Evolutionary conservation across 2,797 vertebrate genomes (phyloP).

Genomic region (Garrulus glandarius): DNA sequence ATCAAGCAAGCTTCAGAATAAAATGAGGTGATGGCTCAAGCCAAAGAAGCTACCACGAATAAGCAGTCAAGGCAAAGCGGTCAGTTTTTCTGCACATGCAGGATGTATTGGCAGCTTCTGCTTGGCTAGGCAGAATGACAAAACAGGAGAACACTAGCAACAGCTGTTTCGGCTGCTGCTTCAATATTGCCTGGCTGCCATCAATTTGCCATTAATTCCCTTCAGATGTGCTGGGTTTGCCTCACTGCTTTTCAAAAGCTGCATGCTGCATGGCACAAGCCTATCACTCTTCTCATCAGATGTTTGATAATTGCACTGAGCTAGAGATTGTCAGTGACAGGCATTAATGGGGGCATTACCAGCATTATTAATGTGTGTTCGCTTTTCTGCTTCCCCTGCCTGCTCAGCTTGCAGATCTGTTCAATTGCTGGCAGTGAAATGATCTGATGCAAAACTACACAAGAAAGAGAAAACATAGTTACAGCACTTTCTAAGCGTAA

Average conservation of each 20-base stretch:
- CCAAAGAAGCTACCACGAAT: neutral
- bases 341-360: neutral
- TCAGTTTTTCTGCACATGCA: neutral
- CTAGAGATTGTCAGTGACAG: neutral
- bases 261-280: rapidly evolving
- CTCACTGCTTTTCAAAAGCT: neutral
- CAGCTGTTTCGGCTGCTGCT: neutral
- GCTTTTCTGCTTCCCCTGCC: neutral
- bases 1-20: neutral
- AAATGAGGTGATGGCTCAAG: neutral
- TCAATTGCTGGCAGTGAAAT: neutral
- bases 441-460: neutral
- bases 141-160: neutral
- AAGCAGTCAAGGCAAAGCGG: neutral
- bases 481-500: neutral
- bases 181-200: neutral
- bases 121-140: neutral
- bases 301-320: neutral
- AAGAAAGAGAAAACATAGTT: neutral
- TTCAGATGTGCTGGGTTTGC: neutral
- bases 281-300: neutral
- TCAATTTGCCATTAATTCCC: neutral
- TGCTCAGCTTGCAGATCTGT: neutral
- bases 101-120: neutral
- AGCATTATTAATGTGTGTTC: neutral